Conservation (phyloP, 2,888 invertebrate species). For the Fragum whitleyi region DNA sequence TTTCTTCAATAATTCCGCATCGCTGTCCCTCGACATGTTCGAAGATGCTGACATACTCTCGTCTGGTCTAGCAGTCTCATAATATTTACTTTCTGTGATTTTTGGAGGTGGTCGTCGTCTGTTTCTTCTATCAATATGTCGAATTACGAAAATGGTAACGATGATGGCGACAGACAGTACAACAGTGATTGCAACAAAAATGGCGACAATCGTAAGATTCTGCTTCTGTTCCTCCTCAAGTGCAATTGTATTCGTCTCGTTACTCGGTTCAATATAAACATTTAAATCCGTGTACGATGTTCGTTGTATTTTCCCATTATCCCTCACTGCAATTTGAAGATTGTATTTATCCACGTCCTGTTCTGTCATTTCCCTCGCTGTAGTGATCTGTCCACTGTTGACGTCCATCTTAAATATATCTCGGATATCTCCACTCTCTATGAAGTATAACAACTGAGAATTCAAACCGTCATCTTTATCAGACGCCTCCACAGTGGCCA, state of each 20-base stretch:
- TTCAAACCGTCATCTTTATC: slow-evolving; percentile 97
- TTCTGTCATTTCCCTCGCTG: slow-evolving; percentile 70
- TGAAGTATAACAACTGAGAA: slow-evolving; percentile 96
- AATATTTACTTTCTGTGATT: slow-evolving; percentile 60
- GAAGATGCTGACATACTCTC: slow-evolving; percentile 68
- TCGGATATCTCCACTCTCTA: slow-evolving; percentile 89
- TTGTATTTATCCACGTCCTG: slow-evolving; percentile 71
- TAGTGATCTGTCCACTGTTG: slow-evolving; percentile 84
- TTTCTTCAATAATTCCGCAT: slow-evolving; percentile 72
- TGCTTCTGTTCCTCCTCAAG: slow-evolving; percentile 66
- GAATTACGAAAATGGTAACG: slow-evolving; percentile 74
- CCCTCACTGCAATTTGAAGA: slow-evolving; percentile 76
- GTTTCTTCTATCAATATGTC: slow-evolving; percentile 70
- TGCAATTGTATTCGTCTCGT: slow-evolving; percentile 64
- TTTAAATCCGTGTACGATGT: slow-evolving; percentile 70
- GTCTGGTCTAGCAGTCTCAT: slow-evolving; percentile 57
- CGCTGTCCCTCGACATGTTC: slow-evolving; percentile 65
- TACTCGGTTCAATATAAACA: slow-evolving; percentile 67
- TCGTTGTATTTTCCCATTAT: slow-evolving; percentile 71
- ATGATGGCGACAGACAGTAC: slow-evolving; percentile 76
- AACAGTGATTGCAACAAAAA: slow-evolving; percentile 74
- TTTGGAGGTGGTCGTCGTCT: slow-evolving; percentile 50
- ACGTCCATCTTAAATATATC: slow-evolving; percentile 85
- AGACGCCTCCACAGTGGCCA: slow-evolving; percentile 90
- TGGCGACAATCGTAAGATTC: slow-evolving; percentile 75